Evolutionary conservation across 37 sponge, comb jelly and placozoan genomes (phyloP).

Genomic region (Ianthella basta): DNA sequence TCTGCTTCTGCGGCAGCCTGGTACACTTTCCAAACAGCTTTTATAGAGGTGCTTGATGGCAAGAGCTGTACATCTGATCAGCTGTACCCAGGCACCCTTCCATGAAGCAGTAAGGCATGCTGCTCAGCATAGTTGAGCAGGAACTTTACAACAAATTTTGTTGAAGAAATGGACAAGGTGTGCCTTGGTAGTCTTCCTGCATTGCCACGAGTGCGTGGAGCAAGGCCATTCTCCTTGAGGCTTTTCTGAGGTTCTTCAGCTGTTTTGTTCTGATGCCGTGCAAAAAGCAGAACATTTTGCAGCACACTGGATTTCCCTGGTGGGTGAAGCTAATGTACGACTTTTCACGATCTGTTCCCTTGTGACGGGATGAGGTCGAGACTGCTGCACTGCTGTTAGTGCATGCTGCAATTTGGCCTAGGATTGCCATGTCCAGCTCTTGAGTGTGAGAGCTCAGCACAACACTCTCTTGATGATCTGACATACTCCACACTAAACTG

Average conservation of each 20-base stretch:
- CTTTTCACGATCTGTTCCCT: background rate
- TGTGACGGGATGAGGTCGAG: background rate
- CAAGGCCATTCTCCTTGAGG: background rate
- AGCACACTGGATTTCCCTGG: background rate
- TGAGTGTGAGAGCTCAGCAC: background rate
- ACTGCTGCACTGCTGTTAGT: background rate
- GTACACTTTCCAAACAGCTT: background rate
- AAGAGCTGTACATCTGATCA: conserved; percentile 30
- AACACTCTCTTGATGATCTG: background rate
- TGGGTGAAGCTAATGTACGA: background rate
- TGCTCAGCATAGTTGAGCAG: conserved; percentile 31
- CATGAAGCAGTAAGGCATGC: conserved; percentile 38
- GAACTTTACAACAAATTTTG: background rate
- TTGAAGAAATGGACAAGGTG: background rate
- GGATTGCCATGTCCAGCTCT: conserved; percentile 19
- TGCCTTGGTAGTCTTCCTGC: background rate
- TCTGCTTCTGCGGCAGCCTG: background rate
- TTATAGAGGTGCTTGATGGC: conserved; percentile 22
- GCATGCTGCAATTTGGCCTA: background rate
- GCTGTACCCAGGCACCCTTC: conserved; percentile 21
- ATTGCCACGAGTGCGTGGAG: background rate
- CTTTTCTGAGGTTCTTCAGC: background rate
- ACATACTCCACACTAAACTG: too few species aligned
- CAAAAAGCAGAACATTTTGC: background rate
- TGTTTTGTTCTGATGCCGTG: background rate